Evolutionary conservation across 2,797 vertebrate genomes (phyloP), one percentile per base, ranked within the genome.

Genomic region (Tenualosa ilisha): DNA sequence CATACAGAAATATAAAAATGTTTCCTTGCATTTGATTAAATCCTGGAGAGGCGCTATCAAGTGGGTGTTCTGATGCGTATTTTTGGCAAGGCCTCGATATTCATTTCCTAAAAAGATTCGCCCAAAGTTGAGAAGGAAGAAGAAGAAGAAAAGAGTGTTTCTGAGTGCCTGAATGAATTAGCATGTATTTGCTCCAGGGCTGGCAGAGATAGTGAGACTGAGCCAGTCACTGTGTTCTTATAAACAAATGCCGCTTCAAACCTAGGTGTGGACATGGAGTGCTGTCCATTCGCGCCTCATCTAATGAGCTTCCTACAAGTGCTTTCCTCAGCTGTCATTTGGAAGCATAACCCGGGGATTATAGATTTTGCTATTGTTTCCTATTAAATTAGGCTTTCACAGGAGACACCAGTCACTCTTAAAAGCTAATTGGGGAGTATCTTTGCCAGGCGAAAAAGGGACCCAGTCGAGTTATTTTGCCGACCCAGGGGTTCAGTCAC

Each of bases 311-410:
- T 86, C 53, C 81, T 88, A 79, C 81, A 68, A 86, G 83, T 37
- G 83, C 85, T 51, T 89, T 65, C 61, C 49, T 86, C 43, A 86
- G 84, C 86, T 91, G 86, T 86, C 83, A 84, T 81, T 85, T 50
- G 54, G 65, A 79, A 84, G 75, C 72, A 90, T 87, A 82, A 81
- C 87, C 86, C 65, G 81, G 79, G 81, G 90, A 86, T 89, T 87
- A 85, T 87, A 86, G 83, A 87, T 90, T 88, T 86, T 86, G 13
- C 84, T 89, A 90, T 90, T 89, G 40, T 88, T 87, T 86, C 84
- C 53, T 88, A 86, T 91, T 90, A 85, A 90, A 91, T 92, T 89
- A 91, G 87, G 46, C 82, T 84, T 83, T n/a, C 49, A 11, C 26
- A 82, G 87, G 37, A 89, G 90, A 89, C 90, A 87, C 89, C 90